Conservation (phyloP, 2,888 invertebrate genomes). For the Siphlonurus alternatus region DNA sequence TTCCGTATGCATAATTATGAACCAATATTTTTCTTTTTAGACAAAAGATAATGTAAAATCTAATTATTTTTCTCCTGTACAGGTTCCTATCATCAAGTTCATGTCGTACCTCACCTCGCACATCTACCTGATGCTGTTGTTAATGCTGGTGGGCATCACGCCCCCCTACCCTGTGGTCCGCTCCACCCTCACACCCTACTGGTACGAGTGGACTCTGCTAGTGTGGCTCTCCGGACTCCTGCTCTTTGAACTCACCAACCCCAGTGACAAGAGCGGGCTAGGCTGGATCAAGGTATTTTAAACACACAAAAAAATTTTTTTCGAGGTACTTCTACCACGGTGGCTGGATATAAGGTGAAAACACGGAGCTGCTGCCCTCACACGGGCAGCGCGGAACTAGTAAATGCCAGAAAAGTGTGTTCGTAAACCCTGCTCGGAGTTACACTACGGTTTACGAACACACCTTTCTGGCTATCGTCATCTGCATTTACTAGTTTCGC, state of each 20-base stretch:
- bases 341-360: not conserved
- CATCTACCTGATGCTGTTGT: conserved; percentile 87
- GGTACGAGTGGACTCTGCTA: conserved; percentile 92
- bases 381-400: no score
- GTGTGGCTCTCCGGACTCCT: conserved; percentile 90
- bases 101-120: conserved; percentile 99
- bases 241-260: conserved; percentile 92
- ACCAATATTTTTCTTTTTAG: no score
- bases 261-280: conserved; percentile 91
- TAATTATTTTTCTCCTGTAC: no score
- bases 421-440: no score
- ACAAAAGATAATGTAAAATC: no score
- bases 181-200: conserved; percentile 59
- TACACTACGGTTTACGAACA: no score
- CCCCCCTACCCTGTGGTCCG: conserved; percentile 73
- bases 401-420: no score
- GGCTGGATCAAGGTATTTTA: conserved; percentile 63
- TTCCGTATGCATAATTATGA: no score
- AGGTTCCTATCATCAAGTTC: conserved; percentile 88
- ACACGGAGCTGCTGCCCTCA: no score
- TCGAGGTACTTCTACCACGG: not conserved
- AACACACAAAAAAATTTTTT: not conserved
- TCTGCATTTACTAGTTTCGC: no score
- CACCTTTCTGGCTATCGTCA: no score
- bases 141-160: conserved; percentile 77